These are phyloP conservation scores for Dichetophora obliterata DNA, from an alignment of 2,888 invertebrate species.

Conservation along the genomic window DNA sequence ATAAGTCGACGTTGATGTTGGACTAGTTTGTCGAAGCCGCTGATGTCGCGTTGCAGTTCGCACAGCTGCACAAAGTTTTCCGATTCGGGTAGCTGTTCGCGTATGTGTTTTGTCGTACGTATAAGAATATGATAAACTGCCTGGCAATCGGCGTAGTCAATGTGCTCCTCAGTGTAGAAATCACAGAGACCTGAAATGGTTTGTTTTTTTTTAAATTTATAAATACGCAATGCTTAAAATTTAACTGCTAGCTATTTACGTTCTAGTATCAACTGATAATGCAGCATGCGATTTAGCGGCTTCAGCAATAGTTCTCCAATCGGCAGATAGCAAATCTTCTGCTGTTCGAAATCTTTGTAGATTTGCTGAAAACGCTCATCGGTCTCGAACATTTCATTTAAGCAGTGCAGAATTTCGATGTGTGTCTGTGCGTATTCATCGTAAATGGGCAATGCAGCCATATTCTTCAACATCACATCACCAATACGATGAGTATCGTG, in stretches of 20 bases:
- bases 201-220: no score
- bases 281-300: constrained; percentile 86
- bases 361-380: constrained; percentile 78
- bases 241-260: constrained; percentile 71
- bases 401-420: constrained; percentile 80
- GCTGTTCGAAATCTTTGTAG: constrained; percentile 83
- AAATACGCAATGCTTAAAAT: neutral
- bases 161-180: constrained; percentile 79
- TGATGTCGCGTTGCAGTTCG: constrained; percentile 89
- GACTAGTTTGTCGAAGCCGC: constrained; percentile 83
- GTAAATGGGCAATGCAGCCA: constrained; percentile 76
- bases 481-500: constrained; percentile 77
- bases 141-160: constrained; percentile 78
- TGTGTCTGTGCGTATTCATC: constrained; percentile 82
- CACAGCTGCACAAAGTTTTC: constrained; percentile 88
- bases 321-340: constrained; percentile 89
- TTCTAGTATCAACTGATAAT: constrained; percentile 84
- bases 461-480: constrained; percentile 80
- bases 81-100: constrained; percentile 72
- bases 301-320: constrained; percentile 85
- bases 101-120: constrained; percentile 72
- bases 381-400: constrained; percentile 83
- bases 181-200: constrained; percentile 72
- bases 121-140: constrained; percentile 76
- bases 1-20: constrained; percentile 86